Base-by-base conservation (phyloP, 2,888 invertebrate species). In the Halocaridina rubra region DNA sequence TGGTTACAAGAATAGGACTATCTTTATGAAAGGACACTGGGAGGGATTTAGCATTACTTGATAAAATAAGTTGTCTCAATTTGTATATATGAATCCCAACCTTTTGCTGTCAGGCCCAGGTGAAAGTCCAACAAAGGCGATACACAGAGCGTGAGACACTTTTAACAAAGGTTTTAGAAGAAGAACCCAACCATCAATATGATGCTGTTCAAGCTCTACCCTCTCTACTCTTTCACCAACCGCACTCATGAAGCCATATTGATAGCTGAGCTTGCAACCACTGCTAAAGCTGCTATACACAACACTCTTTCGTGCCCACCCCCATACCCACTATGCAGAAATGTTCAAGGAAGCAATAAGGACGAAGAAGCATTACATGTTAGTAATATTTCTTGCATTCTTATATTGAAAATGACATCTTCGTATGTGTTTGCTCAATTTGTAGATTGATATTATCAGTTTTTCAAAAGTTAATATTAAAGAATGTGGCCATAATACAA, bases 121-220 rank as follows among this genome's bases (percentile, higher is more conserved):
- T 86, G 16, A 75, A 67, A 19, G 81, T 86, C 1, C 86, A 86
- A 59, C 81, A 82, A 39, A n/a, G 81, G 46, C 53, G 64, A 16
- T 86, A 81, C 79, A 53, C 33, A 2, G 39, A 59, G 33, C 74
- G 81, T 16, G 86, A 81, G 24, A 59, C n/a, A 3, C 71, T 86
- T 3, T 24, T 86, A 8, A 53, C 24, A 29, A 29, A 76, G 7
- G 81, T 86, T 0, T 39, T 86, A 8, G 57, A 24, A 29, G 46
- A 72, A 7, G 61, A 53, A 24, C 81, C 81, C 7, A 24, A 27
- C 13, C 46, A 86, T 67, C 72, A 69, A n/a, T 78, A 86, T 64
- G 86, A n/a, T 81, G 24, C 75, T 86, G 24, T 77, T 81, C 27
- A 81, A 86, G 64, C 81, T 82, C 5, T 82, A 78, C 3, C 81